phyloP scores from a whole-genome alignment of 2,113 vertebrate species.

The Spea bombifrons region DNA sequence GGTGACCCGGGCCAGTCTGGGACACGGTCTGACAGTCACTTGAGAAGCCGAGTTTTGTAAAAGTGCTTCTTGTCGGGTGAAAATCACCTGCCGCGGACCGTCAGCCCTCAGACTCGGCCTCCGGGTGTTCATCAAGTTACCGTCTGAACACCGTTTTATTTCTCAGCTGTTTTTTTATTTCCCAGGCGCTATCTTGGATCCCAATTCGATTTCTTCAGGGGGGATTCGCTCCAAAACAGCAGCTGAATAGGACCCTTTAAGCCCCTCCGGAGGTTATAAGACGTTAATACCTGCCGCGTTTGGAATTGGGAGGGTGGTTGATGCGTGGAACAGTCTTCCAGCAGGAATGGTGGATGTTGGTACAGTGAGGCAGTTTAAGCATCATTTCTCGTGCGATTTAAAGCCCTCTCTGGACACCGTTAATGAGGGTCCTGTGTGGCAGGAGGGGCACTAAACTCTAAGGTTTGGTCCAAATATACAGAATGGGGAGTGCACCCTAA shows the following conservation, averaged over 20 bases:
- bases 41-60: conserved; percentile 62
- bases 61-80: conserved; percentile 55
- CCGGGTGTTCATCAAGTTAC: conserved; percentile 62
- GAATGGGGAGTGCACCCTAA: too few species aligned
- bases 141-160: conserved; percentile 58
- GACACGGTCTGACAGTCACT: conserved; percentile 65
- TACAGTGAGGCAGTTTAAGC: too few species aligned
- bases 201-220: conserved; percentile 57
- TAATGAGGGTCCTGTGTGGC: too few species aligned
- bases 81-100: conserved; percentile 60
- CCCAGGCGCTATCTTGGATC: conserved; percentile 61
- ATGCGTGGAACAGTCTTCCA: too few species aligned
- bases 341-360: too few species aligned
- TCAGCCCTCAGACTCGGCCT: conserved; percentile 43
- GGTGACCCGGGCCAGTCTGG: conserved; percentile 67
- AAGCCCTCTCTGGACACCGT: too few species aligned
- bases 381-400: too few species aligned
- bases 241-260: conserved; percentile 56
- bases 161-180: conserved; percentile 60
- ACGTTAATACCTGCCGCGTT: neutral
- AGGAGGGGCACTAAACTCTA: too few species aligned
- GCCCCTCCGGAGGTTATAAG: neutral
- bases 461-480: too few species aligned
- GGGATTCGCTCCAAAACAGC: conserved; percentile 65
- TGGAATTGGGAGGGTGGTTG: conserved; percentile 26